These are phyloP conservation scores for Venusia cambrica DNA, from an alignment of 2,888 invertebrate genomes.

Conservation along the genomic window DNA sequence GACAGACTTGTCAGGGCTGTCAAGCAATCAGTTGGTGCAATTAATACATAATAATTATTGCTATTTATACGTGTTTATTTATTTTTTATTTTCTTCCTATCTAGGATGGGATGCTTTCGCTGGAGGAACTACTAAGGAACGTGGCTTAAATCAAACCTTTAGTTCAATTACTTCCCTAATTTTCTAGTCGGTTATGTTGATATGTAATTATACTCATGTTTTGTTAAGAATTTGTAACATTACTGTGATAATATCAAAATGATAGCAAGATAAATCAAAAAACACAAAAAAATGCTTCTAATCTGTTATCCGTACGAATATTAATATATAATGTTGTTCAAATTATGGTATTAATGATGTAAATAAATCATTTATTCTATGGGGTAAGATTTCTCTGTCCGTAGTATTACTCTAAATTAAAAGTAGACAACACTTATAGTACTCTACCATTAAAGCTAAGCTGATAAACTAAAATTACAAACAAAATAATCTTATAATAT, in stretches of 20 bases:
- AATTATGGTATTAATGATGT: slow-evolving; percentile 44
- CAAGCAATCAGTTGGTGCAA: no score
- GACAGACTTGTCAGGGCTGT: no score
- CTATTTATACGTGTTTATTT: not conserved
- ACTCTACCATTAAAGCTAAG: slow-evolving; percentile 3
- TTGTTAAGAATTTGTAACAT: slow-evolving; percentile 46
- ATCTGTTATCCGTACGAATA: slow-evolving; percentile 17
- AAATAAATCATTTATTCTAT: slow-evolving; percentile 57
- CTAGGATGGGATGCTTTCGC: slow-evolving; percentile 79
- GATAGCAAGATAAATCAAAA: slow-evolving; percentile 20
- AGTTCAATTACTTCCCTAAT: slow-evolving; percentile 30
- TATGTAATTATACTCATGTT: slow-evolving; percentile 34
- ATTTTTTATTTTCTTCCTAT: slow-evolving; percentile 46
- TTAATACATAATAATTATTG: no score
- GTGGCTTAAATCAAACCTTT: slow-evolving; percentile 47
- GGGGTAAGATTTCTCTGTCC: slow-evolving; percentile 58
- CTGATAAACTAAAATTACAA: no score
- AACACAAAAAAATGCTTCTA: slow-evolving; percentile 21
- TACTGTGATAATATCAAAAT: slow-evolving; percentile 72
- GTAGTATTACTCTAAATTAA: slow-evolving; percentile 44
- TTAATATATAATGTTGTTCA: slow-evolving; percentile 34
- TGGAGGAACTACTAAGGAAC: slow-evolving; percentile 79
- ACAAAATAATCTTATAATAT: no score
- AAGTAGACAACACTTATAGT: slow-evolving; percentile 23
- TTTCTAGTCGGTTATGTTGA: slow-evolving; percentile 32